phyloP scores from a whole-genome alignment of 2,888 invertebrate genomes.

The Ophonus ardosiacus region DNA sequence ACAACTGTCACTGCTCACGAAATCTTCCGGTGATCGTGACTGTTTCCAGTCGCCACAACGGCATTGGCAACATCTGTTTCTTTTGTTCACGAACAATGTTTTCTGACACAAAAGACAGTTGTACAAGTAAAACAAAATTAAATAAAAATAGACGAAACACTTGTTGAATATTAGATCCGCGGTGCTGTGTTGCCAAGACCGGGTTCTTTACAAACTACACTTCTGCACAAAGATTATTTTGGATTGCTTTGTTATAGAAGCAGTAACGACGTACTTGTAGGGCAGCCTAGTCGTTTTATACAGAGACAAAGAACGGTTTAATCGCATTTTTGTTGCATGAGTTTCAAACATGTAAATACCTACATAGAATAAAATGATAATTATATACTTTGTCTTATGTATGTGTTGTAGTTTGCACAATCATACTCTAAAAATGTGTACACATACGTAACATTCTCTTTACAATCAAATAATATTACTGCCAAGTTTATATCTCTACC shows the following conservation, averaged over 20 bases:
- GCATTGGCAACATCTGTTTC: slow-evolving; percentile 32
- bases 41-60: not conserved
- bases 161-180: slow-evolving; percentile 39
- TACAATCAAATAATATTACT: too few relatives aligned
- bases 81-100: slow-evolving; percentile 44
- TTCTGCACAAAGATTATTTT: not conserved
- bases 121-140: slow-evolving; percentile 36
- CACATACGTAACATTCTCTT: too few relatives aligned
- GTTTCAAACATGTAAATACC: too few relatives aligned
- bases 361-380: too few relatives aligned
- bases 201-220: not conserved
- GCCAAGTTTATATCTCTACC: too few relatives aligned
- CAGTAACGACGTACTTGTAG: not conserved
- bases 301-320: too few relatives aligned
- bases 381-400: too few relatives aligned
- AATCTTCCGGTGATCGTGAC: slow-evolving; percentile 7
- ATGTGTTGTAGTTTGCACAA: too few relatives aligned
- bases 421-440: too few relatives aligned
- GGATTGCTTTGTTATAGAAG: not conserved
- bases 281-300: too few relatives aligned
- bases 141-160: slow-evolving; percentile 43
- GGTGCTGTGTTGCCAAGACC: not conserved
- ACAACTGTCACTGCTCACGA: slow-evolving; percentile 25
- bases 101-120: slow-evolving; percentile 39
- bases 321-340: too few relatives aligned